Evolutionary conservation across 2,888 invertebrate genomes (phyloP), one percentile per base, ranked within the genome.

Genomic region (Scrobipalpa atriplicella): DNA sequence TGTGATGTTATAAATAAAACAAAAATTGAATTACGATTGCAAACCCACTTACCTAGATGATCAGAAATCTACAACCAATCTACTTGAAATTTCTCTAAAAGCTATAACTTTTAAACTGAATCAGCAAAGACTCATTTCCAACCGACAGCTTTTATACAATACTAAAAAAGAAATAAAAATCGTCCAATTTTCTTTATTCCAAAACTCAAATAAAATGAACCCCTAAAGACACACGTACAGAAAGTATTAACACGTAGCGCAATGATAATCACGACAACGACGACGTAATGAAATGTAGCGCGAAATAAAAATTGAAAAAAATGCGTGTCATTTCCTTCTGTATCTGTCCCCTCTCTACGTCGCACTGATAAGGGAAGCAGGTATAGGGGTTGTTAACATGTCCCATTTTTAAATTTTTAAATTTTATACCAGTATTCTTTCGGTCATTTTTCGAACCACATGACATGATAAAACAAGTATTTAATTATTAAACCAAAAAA

Each of bases 281-380:
- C 61, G 29, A 62, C 47, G 29, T 62, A 21, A 62, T 62, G 47
- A 70, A 68, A 70, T 70, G 69, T 69, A 54, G 64, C 61, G 62
- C 36, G 63, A 67, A 65, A 69, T 65, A 66, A 62, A 65, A 65
- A 36, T 39, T 36, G 21, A 47, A 75, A 81, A 83, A 81, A 78
- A 78, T 76, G 77, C 77, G 74, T 75, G 73, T 84, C 83, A 84
- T 85, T 85, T 85, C 84, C 83, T 66, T 52, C 68, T 74, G 77
- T 73, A 75, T 71, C 65, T 73, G 86, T 78, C 87, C 74, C 87
- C 78, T 71, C 84, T 80, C 87, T 86, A 29, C 62, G 52, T 63
- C 13, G 10, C 43, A 85, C 89, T 91, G 92, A 92, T 91, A 92
- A 90, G 88, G 80, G 85, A 85, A 89, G 87, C 29, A 29, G 89